These are phyloP conservation scores for Macrosiphum euphorbiae DNA, from an alignment of 2,888 invertebrate species.

Conservation along the genomic window DNA sequence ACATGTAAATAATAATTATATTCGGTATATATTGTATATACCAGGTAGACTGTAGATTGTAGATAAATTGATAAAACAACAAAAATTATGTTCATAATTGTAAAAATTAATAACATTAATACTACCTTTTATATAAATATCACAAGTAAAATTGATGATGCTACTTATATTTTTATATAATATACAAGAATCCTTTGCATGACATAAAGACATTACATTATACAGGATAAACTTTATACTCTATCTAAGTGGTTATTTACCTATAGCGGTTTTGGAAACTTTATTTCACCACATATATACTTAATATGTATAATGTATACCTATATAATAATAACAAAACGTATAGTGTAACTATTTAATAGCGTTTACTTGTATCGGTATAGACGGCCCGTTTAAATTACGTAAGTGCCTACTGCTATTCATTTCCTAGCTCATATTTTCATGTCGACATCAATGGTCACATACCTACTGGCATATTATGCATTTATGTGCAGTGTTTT, in stretches of 20 bases:
- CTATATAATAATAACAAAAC: background rate
- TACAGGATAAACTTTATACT: background rate
- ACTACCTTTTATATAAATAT: background rate
- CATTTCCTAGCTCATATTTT: background rate
- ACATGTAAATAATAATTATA: background rate
- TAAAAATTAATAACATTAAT: background rate
- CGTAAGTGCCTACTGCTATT: background rate
- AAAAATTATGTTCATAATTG: background rate
- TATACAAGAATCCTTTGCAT: background rate
- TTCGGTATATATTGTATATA: background rate
- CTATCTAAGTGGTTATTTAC: conserved; percentile 10
- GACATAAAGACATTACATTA: background rate
- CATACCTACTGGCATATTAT: background rate
- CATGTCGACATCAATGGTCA: background rate
- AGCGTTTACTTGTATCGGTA: background rate
- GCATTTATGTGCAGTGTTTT: background rate
- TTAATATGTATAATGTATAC: background rate
- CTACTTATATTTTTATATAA: background rate
- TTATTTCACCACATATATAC: background rate
- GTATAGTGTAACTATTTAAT: background rate
- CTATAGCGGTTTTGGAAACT: background rate
- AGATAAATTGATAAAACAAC: background rate
- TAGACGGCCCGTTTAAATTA: background rate
- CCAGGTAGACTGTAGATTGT: background rate
- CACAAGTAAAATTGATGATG: background rate